Percentiles rank a stretch among this genome's conserved stretches.
Conservation (phyloP, 2,113 vertebrate genomes). For the Petroica traversi region DNA sequence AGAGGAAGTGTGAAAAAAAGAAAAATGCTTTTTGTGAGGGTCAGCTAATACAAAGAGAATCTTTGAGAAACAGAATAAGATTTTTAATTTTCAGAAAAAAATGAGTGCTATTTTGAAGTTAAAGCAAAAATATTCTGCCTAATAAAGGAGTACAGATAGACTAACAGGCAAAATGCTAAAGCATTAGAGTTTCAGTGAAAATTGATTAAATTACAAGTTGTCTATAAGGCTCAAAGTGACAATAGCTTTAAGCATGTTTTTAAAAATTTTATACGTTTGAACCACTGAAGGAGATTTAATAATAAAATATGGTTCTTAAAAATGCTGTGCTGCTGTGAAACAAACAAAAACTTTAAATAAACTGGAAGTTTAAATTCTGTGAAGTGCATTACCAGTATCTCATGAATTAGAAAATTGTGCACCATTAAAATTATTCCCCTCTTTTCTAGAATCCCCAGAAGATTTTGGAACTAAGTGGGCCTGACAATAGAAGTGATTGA, state of each 20-base stretch:
- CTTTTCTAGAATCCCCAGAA: not conserved
- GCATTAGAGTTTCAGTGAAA: not conserved
- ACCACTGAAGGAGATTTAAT: not conserved
- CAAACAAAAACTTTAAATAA: not conserved
- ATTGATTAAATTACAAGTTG: not conserved
- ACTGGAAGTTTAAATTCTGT: not conserved
- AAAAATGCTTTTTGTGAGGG: not conserved
- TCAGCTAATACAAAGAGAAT: not conserved
- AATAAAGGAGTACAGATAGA: not conserved
- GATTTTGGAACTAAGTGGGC: not conserved
- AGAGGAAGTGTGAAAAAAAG: rapidly evolving
- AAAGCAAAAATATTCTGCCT: not conserved
- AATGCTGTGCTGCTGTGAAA: not conserved
- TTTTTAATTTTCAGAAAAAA: not conserved
- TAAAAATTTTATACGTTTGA: not conserved
- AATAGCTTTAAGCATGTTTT: not conserved
- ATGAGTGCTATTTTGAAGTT: not conserved
- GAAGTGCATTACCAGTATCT: not conserved
- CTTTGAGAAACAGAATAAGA: not conserved
- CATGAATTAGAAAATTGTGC: not conserved
- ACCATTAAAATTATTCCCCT: not conserved
- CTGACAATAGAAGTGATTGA: not conserved
- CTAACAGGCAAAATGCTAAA: not conserved
- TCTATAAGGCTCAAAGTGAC: not conserved
- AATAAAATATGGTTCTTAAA: not conserved